phyloP scores from a whole-genome alignment of 2,113 vertebrate species.

The Lepus europaeus region DNA sequence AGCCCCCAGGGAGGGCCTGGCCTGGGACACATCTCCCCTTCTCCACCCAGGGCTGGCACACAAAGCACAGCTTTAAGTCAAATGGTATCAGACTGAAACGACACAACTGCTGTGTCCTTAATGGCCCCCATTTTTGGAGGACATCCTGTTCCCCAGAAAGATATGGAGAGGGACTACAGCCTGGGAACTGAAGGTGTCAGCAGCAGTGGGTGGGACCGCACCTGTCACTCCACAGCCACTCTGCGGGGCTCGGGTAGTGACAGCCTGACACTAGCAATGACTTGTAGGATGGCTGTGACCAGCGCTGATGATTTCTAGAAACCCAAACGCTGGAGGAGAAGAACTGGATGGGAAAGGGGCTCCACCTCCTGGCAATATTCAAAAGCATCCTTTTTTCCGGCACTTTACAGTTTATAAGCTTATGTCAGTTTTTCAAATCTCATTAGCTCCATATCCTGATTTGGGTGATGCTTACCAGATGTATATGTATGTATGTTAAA shows the following conservation, averaged over 20 bases:
- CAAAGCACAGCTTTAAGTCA: neutral
- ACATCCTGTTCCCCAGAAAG: no score
- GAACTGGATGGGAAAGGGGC: constrained; percentile 79
- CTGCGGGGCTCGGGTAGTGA: neutral
- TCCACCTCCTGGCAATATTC: constrained; percentile 81
- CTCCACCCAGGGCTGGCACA: neutral
- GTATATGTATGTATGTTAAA: neutral
- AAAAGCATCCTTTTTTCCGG: constrained; percentile 68
- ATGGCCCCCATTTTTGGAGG: neutral
- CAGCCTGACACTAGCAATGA: neutral
- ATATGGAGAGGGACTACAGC: neutral
- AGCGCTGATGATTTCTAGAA: constrained; percentile 63
- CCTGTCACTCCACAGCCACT: neutral
- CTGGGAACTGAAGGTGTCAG: neutral
- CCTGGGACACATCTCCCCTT: neutral
- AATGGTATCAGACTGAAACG: neutral
- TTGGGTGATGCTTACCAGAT: neutral
- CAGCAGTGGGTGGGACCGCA: no score
- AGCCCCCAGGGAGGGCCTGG: neutral
- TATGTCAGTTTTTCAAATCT: neutral
- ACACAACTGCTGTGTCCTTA: neutral
- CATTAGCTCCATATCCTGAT: neutral
- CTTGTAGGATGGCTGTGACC: neutral
- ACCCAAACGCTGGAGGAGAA: constrained; percentile 30
- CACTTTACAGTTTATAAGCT: constrained; percentile 48